phyloP scores from a whole-genome alignment of 2,113 vertebrate genomes.

The Stomatorhinus ivindoensis region DNA sequence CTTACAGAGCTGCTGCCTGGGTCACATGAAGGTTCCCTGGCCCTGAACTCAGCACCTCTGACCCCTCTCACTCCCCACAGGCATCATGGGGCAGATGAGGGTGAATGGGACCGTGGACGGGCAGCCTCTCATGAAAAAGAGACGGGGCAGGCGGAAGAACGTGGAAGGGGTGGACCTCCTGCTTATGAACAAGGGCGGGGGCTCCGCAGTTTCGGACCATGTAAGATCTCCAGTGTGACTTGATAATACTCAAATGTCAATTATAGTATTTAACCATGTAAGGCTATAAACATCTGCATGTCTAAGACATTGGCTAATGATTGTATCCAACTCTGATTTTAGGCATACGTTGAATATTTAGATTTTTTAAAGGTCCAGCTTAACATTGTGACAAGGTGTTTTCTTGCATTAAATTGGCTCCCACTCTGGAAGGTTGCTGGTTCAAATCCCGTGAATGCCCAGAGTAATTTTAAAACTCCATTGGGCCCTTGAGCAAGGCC shows the following conservation, averaged over 20 bases:
- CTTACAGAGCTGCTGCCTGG: neutral
- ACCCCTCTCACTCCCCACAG: conserved; percentile 45
- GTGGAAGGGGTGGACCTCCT: conserved; percentile 90
- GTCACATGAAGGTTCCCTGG: neutral
- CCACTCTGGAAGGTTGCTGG: neutral
- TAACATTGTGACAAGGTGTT: neutral
- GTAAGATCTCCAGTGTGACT: conserved; percentile 53
- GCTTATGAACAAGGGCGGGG: conserved; percentile 76
- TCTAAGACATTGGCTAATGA: neutral
- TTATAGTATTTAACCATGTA: neutral
- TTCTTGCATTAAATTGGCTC: neutral
- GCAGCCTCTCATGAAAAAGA: conserved; percentile 82
- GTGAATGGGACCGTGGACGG: conserved; percentile 75
- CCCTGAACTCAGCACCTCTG: conserved; percentile 21
- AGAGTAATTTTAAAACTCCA: no score
- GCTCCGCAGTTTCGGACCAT: conserved; percentile 62
- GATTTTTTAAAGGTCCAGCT: neutral
- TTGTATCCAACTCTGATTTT: neutral
- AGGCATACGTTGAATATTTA: neutral
- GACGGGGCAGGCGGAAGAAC: conserved; percentile 89
- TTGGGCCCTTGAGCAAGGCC: no score
- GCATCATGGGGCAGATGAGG: conserved; percentile 65
- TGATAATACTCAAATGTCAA: neutral
- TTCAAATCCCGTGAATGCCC: no score
- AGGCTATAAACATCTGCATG: neutral